Conservation (phyloP, 2,113 vertebrate genomes). For the Laterallus jamaicensis region DNA sequence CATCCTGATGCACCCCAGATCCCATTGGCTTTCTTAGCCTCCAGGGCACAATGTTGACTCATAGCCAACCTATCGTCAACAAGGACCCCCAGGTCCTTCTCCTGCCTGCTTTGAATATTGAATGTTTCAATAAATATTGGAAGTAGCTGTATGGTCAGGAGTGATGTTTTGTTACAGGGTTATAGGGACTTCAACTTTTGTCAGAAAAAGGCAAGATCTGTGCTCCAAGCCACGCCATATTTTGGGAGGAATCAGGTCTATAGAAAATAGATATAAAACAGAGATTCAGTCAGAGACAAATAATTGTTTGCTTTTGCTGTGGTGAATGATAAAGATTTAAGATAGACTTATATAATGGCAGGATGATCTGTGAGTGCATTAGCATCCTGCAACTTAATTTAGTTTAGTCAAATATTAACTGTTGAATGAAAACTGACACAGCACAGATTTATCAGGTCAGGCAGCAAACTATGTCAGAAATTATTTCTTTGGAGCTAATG, state of each 20-base stretch:
- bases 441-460: background rate
- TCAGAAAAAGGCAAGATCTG: background rate
- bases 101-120: background rate
- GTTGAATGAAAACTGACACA: background rate
- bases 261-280: background rate
- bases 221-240: rapidly evolving
- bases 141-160: background rate
- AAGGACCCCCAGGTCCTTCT: too few relatives aligned
- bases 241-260: background rate
- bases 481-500: background rate
- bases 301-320: background rate
- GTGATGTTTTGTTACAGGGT: background rate
- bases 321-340: background rate
- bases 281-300: background rate
- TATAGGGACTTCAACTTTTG: background rate
- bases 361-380: background rate
- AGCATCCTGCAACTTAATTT: slow-evolving; percentile 8
- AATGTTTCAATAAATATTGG: background rate
- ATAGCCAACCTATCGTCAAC: too few relatives aligned
- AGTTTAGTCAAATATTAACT: background rate
- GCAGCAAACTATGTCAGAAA: background rate
- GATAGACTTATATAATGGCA: background rate
- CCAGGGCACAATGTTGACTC: too few relatives aligned
- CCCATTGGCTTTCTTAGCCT: too few relatives aligned
- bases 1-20: too few relatives aligned